Base-by-base conservation (phyloP, 1,140 invertebrate genomes). In the Octopus bimaculoides region DNA sequence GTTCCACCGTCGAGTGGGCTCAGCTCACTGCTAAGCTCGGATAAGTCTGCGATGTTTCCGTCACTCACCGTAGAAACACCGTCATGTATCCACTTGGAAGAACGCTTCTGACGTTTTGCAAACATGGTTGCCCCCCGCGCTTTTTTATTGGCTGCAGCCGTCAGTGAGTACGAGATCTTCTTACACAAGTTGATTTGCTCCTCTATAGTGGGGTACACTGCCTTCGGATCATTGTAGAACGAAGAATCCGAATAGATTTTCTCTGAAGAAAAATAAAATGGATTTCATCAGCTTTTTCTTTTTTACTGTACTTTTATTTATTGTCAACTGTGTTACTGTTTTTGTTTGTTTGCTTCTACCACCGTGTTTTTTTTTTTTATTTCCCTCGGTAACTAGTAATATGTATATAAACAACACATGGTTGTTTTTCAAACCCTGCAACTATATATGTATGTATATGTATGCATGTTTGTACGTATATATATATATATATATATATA, bases 41-140 rank as follows among this genome's bases (percentile, higher is more conserved):
- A 78, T 9, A 86, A 54, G 80, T 85, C 83, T 8, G 41, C 78
- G 20, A 75, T 54, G 41, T 76, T 66, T 14, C 54, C 78, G 94
- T 94, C 84, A 94, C 94, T 94, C 83, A 95, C 95, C 12, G 95
- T 94, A 93, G 41, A 52, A 14, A 20, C 92, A 89, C 95, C 95
- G 91, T 96, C 95, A 86, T 97, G 96, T 75, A 97, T 94, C 96
- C 96, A 98, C 90, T 97, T 97, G 80, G 95, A 94, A 6, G 96
- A 96, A 85, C 95, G 92, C 87, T 97, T 96, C 91, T 96, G 97
- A 78, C 96, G 92, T 88, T 96, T 97, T 83, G 96, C 95, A 88
- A 97, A 98, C 97, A 98, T 98, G 83, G 94, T 94, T 89, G 97
- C 96, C 20, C 97, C 97, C 87, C 96, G 95, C 87, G 95, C 96